phyloP scores from a whole-genome alignment of 2,888 invertebrate genomes.

The Noctua comes region DNA sequence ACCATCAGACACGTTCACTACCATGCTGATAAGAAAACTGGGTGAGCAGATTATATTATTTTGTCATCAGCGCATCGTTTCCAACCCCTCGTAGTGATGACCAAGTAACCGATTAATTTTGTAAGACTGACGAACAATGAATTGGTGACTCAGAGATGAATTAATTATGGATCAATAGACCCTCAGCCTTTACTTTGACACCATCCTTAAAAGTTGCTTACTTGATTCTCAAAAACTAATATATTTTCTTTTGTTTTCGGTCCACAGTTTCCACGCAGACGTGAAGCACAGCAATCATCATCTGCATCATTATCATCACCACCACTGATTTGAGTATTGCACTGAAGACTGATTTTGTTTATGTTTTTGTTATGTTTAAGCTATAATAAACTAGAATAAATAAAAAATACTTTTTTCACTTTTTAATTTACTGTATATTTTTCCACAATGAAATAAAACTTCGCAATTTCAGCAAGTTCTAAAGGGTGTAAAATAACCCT shows the following conservation, averaged over 20 bases:
- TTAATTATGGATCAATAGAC: background rate
- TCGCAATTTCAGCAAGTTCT: background rate
- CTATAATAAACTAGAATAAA: background rate
- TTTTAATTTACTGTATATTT: background rate
- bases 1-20: conserved; percentile 62
- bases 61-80: background rate
- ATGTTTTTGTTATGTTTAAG: conserved; percentile 10
- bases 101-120: background rate
- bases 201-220: background rate
- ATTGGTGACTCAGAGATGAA: background rate
- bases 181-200: background rate
- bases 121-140: background rate
- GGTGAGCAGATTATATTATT: conserved; percentile 19
- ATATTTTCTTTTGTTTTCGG: conserved; percentile 1
- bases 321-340: conserved; percentile 44
- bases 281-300: conserved; percentile 72
- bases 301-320: conserved; percentile 68
- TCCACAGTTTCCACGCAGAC: conserved; percentile 71
- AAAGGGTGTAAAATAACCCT: background rate
- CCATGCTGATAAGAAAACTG: conserved; percentile 55
- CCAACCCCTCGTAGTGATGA: background rate
- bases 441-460: background rate
- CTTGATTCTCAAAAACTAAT: no score
- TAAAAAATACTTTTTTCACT: background rate
- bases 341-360: conserved; percentile 21